Percentiles rank a stretch among this genome's conserved stretches.
Evolutionary conservation across 2,888 invertebrate genomes (phyloP).

Genomic region (Lithophane socia): DNA sequence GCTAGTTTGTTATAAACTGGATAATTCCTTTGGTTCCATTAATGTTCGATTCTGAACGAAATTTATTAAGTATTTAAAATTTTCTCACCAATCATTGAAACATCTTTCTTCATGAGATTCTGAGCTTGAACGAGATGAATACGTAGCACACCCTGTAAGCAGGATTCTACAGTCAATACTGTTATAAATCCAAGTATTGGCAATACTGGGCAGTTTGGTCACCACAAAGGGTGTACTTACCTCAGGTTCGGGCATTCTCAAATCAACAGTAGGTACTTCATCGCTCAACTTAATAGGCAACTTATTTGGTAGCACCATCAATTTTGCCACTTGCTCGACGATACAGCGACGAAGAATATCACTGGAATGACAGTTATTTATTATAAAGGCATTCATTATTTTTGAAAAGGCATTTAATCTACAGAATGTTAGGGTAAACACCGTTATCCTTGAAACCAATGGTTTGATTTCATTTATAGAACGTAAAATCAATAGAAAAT

Average conservation of each 20-base stretch:
- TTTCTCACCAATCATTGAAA: conserved; percentile 94
- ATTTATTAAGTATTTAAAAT: not conserved
- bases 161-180: not conserved
- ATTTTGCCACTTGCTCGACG: conserved; percentile 96
- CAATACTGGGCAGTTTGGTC: not conserved
- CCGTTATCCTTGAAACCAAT: too few species aligned
- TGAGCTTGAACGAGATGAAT: conserved; percentile 98
- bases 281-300: conserved; percentile 97
- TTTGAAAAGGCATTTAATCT: not conserved
- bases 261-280: conserved; percentile 94
- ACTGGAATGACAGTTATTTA: conserved; percentile 87
- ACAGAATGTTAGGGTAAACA: too few species aligned
- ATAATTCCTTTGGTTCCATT: too few species aligned
- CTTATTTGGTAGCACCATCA: conserved; percentile 99
- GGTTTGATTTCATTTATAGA: too few species aligned
- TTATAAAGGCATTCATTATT: not conserved
- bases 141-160: conserved; percentile 95
- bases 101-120: conserved; percentile 98
- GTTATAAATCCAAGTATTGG: not conserved
- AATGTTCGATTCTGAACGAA: not conserved
- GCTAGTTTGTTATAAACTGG: too few species aligned
- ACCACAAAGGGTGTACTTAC: conserved; percentile 86
- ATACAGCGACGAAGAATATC: conserved; percentile 97
- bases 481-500: too few species aligned
- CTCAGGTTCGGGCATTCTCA: conserved; percentile 98